Evolutionary conservation across 2,797 vertebrate genomes (phyloP).

Genomic region (Spea hammondii): DNA sequence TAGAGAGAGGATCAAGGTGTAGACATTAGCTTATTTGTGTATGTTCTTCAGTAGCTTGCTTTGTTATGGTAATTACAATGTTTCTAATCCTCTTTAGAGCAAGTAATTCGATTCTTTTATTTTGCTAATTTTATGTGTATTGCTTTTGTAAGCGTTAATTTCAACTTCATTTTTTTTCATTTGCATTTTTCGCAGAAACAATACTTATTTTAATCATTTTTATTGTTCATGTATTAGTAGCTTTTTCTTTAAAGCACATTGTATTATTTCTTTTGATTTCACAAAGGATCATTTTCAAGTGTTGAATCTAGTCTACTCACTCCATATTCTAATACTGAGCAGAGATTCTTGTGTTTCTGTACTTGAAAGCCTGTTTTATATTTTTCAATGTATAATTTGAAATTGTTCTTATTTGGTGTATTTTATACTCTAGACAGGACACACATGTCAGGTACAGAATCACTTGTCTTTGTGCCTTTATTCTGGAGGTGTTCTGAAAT

Average conservation of each 20-base stretch:
- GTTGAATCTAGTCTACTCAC: not conserved
- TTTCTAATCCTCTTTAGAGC: not conserved
- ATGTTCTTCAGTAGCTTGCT: not conserved
- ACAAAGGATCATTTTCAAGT: not conserved
- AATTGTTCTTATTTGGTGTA: conserved; percentile 18
- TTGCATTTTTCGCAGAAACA: not conserved
- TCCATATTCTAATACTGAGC: not conserved
- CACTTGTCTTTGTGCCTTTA: too few species aligned
- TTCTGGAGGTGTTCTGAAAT: too few species aligned
- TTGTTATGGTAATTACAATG: conserved; percentile 25
- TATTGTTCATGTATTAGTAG: not conserved
- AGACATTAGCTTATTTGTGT: not conserved
- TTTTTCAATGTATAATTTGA: conserved; percentile 19
- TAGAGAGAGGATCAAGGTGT: not conserved
- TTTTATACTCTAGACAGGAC: conserved; percentile 22
- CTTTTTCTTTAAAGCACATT: not conserved
- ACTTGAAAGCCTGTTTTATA: not conserved
- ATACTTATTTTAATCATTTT: not conserved
- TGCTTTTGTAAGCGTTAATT: not conserved
- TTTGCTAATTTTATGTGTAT: conserved; percentile 12
- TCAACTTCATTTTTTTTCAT: not conserved
- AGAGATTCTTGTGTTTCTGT: not conserved
- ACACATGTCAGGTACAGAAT: conserved; percentile 45
- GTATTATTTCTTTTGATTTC: not conserved
- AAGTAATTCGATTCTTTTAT: not conserved